Base-by-base conservation (phyloP, 2,888 invertebrate species). In the Hyles lineata region DNA sequence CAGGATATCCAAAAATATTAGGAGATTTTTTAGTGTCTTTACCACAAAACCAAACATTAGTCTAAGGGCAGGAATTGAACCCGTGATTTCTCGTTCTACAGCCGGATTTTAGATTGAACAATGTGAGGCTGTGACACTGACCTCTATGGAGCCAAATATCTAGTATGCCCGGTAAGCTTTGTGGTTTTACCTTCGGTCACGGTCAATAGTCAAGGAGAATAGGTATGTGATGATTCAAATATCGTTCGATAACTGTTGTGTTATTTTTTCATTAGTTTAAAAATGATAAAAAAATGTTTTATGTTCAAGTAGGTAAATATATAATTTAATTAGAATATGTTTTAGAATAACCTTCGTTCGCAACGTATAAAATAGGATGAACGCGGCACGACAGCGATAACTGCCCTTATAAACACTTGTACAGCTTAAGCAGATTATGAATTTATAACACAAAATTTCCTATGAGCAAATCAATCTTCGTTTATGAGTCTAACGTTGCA, bases 331-430 rank as follows among this genome's bases (percentile, higher is more conserved):
- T n/a, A 55, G 7, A n/a, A 7, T 43, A 11, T 21, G 15, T 11
- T 67, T 23, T 23, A 67, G 67, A 67, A 67, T 67, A 67, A 67
- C 67, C 67, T 23, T 23, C 1, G 23, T 50, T 17, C n/a, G 17
- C 21, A 23, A 50, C 43, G 23, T 67, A 23, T 70, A 75, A 76
- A 77, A 79, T 78, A 78, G 76, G 78, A 80, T 60, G 78, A 76
- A 73, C 72, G 29, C 70, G 62, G 74, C 71, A 76, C 70, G 79
- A 82, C 78, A 76, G 70, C 73, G 74, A 67, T 67, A 67, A 67
- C 71, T 72, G 73, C 74, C 75, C 74, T 74, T 76, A 76, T 74
- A 76, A 50, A 67, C 67, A 67, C 50, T 67, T 67, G 50, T 67
- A 50, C 50, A 43, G 43, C 67, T 67, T 67, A 67, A 67, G 23